Conservation (phyloP, 2,113 vertebrate genomes). For the Malurus cyaneus region DNA sequence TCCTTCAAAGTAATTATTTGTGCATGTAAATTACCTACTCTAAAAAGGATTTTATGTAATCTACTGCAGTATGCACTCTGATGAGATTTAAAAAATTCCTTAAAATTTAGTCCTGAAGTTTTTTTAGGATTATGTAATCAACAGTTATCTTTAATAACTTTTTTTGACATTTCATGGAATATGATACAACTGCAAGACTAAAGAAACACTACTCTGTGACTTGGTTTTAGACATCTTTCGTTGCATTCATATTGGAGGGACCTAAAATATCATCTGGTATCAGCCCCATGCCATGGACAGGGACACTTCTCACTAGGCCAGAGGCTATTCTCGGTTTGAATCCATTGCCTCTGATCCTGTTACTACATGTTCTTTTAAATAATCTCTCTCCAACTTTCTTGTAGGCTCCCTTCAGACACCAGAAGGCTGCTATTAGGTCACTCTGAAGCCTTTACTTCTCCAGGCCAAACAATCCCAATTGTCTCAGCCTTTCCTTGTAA, state of each 20-base stretch:
- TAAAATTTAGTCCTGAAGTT: background rate
- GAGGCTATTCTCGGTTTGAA: background rate
- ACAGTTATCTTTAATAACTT: background rate
- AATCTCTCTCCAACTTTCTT: background rate
- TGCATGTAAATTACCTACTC: background rate
- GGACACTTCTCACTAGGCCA: background rate
- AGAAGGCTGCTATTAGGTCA: accelerated
- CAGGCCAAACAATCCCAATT: background rate
- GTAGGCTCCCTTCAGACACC: background rate
- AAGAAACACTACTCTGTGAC: background rate
- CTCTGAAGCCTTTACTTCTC: background rate
- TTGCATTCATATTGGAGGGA: background rate
- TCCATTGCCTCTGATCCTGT: background rate
- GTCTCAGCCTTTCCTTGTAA: background rate
- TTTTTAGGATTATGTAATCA: background rate
- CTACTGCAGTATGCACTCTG: background rate
- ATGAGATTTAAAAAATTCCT: background rate
- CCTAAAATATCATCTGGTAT: background rate
- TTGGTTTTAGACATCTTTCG: background rate
- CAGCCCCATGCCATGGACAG: background rate
- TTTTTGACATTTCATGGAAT: background rate
- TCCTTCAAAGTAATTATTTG: background rate
- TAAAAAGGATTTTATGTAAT: background rate
- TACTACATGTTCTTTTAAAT: background rate
- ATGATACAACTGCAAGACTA: background rate